These are phyloP conservation scores for Zapus hudsonius DNA, from an alignment of 2,113 vertebrate species.

Conservation along the genomic window DNA sequence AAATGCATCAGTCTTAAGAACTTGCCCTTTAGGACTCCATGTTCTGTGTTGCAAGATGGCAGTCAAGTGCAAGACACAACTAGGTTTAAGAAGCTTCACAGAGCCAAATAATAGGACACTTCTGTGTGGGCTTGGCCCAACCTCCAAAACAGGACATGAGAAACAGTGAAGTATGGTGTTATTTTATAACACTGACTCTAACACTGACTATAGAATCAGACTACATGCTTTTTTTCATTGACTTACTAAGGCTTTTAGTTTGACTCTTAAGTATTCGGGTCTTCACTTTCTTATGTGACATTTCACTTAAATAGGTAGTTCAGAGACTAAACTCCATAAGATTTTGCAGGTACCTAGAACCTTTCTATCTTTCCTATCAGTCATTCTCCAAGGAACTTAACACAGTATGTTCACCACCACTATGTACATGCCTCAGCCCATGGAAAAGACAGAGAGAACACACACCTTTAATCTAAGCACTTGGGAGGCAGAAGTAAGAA, in stretches of 20 bases:
- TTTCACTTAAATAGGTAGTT: background rate
- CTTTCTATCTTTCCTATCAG: background rate
- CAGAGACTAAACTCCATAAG: background rate
- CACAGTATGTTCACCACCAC: background rate
- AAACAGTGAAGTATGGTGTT: background rate
- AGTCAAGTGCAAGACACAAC: background rate
- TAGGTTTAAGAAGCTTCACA: background rate
- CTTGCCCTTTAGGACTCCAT: background rate
- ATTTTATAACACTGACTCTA: background rate
- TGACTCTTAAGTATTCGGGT: background rate
- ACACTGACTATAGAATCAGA: background rate
- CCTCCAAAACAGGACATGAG: background rate
- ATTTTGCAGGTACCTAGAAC: background rate
- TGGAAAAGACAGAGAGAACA: background rate
- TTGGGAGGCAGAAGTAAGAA: too few relatives aligned
- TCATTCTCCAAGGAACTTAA: background rate
- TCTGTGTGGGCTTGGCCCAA: background rate
- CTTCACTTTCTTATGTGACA: slow-evolving; percentile 19
- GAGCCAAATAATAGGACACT: background rate
- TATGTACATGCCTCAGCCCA: background rate
- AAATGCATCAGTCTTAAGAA: background rate
- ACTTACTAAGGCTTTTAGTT: background rate
- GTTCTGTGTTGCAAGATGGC: background rate
- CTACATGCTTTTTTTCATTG: background rate
- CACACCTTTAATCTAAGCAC: background rate